Evolutionary conservation across 1,140 invertebrate species (phyloP), one percentile per base, ranked within the genome.

Genomic region (Asbolus verrucosus): DNA sequence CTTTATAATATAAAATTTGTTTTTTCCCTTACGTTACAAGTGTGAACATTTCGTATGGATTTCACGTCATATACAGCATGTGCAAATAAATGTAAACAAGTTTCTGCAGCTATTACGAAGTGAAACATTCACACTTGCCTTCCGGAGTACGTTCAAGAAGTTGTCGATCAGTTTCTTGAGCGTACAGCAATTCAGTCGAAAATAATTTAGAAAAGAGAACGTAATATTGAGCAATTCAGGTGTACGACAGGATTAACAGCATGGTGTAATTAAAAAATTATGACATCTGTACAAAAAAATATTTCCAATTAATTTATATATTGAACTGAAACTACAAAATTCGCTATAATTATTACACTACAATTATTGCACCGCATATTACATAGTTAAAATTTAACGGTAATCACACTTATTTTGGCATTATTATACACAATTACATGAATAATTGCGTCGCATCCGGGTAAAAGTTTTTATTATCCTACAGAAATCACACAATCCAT

Each of bases 201-300:
- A 5, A 36, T 36, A 36, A 36, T 36, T 54, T 13, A 54, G 11
- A n/a, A 11, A 54, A 54, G 46, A 8, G 11, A 54, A 54, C 46
- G 46, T 11, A 54, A 65, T 41, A 46, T 65, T 65, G 62, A 65
- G 62, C 62, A 65, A 65, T 65, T 65, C 62, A 65, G 62, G 62
- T 65, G 62, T 65, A 65, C 11, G 27, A 30, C 19, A 54, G 46
- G 21, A 24, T 54, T 54, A 54, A 30, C 27, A 54, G 46, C 46
- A 27, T 5, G 14, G n/a, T 11, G 6, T 27, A 54, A n/a, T n/a
- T 19, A 13, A 9, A 24, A 54, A 24, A 54, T 6, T 6, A 27
- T 27, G 13, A 19, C 19, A 13, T 54, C 18, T 54, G 46, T 54
- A 54, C 46, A 54, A 14, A 24, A 54, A 11, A 54, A 27, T 27